These are phyloP conservation scores for Phyllostomus discolor DNA, from an alignment of 2,113 vertebrate genomes.

Conservation along the genomic window DNA sequence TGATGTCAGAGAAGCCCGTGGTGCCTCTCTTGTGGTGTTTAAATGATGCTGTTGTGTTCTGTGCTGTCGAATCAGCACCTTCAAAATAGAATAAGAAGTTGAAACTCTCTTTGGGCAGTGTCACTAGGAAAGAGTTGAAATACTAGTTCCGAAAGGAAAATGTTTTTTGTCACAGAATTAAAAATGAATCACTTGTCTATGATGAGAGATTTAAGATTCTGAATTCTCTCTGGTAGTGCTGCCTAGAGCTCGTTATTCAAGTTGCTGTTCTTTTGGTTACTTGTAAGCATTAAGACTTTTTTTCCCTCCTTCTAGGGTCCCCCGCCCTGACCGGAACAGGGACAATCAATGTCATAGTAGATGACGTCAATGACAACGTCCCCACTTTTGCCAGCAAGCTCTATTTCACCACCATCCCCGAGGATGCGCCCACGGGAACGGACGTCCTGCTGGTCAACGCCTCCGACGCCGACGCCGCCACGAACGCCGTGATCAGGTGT, in stretches of 20 bases:
- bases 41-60: neutral
- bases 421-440: slow-evolving; percentile 92
- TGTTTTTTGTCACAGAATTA: neutral
- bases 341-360: slow-evolving; percentile 89
- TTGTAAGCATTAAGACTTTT: neutral
- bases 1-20: neutral
- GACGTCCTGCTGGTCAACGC: slow-evolving; percentile 93
- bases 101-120: neutral
- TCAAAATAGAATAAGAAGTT: neutral
- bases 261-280: neutral
- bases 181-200: neutral
- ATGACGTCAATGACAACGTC: slow-evolving; percentile 94
- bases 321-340: slow-evolving; percentile 94
- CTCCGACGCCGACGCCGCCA: slow-evolving; percentile 90
- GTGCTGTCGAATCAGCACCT: neutral
- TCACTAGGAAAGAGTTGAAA: neutral
- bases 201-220: neutral
- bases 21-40: neutral
- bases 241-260: neutral
- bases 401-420: slow-evolving; percentile 88
- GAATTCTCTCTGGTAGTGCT: neutral
- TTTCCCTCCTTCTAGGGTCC: slow-evolving; percentile 80
- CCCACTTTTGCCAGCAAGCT: slow-evolving; percentile 87
- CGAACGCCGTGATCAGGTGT: slow-evolving; percentile 95
- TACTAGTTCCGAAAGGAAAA: neutral